Conservation (phyloP, 2,797 vertebrate genomes). For the Rhinogobio ventralis region DNA sequence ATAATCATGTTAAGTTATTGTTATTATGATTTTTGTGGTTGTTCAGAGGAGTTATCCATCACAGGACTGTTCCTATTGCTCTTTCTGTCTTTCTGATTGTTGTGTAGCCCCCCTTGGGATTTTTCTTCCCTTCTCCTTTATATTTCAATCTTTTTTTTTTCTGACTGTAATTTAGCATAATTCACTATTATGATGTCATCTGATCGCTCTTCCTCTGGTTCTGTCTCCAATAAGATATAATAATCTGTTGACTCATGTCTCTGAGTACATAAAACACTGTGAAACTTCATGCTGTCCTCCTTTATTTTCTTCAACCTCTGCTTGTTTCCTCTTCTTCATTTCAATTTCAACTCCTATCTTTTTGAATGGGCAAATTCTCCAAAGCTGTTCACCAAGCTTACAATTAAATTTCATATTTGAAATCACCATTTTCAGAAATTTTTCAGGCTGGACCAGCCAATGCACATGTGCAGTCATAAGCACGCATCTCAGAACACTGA, state of each 20-base stretch:
- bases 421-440: too few relatives aligned
- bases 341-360: background rate
- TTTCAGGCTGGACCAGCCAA: too few relatives aligned
- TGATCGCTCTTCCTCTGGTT: slow-evolving; percentile 68
- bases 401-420: too few relatives aligned
- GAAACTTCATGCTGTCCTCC: slow-evolving; percentile 63
- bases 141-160: slow-evolving; percentile 27
- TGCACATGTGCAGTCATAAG: too few relatives aligned
- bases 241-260: slow-evolving; percentile 68
- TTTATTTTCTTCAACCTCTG: slow-evolving; percentile 49
- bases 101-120: slow-evolving; percentile 65
- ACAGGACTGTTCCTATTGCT: slow-evolving; percentile 63
- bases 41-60: slow-evolving; percentile 55
- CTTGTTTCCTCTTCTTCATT: slow-evolving; percentile 4
- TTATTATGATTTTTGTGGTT: slow-evolving; percentile 27
- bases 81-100: slow-evolving; percentile 67
- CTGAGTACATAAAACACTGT: slow-evolving; percentile 77
- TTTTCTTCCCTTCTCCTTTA: slow-evolving; percentile 57
- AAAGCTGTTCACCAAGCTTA: background rate
- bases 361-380: background rate
- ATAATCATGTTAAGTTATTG: slow-evolving; percentile 27
- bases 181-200: slow-evolving; percentile 48
- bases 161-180: slow-evolving; percentile 57
- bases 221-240: slow-evolving; percentile 69
- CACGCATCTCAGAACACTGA: too few relatives aligned